Base-by-base conservation (phyloP, 2,113 vertebrate species). In the Pionites leucogaster region DNA sequence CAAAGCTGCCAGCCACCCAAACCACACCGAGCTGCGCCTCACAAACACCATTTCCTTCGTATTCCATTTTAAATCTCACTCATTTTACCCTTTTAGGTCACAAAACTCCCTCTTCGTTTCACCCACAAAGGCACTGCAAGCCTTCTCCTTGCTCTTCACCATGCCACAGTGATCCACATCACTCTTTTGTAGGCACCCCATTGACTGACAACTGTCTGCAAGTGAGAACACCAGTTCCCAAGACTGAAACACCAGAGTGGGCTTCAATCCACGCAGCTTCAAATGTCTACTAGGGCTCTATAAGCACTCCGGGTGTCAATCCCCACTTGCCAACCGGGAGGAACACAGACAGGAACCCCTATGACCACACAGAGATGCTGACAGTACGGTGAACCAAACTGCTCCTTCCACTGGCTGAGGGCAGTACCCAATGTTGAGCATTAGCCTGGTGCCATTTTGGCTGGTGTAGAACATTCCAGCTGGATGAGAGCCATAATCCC, bases 281-380 rank as follows among this genome's bases (percentile, higher is more conserved):
- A 27, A 50, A 18, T 12, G 11, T 13, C 13, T 68, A 2, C 23
- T 17, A 6, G 5, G 9, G 37, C 27, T 53, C 24, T 18, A 1
- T 3, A 37, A 49, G 16, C 42, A 55, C 23, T 59, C 10, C 3
- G 37, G 2, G 12, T 18, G 9, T 37, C 28, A 52, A 16, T 23
- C 5, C 14, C 16, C 31, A 4, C 25, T 9, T 19, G 19, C 10
- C 0, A 7, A n/a, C 35, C 5, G 10, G 13, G 19, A 35, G 10
- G 11, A 57, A 50, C 0, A 2, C 10, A 33, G 59, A 35, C 4
- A 72, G 47, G 31, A 49, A 62, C 37, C 39, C 63, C 19, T 20
- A 10, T 35, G 28, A 68, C 12, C 47, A 33, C 59, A 53, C 1
- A 11, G 55, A 60, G 33, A 31, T 23, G 16, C 13, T 55, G 41